Evolutionary conservation across 2,113 vertebrate genomes (phyloP), one percentile per base, ranked within the genome.

Genomic region (Pituophis catenifer): DNA sequence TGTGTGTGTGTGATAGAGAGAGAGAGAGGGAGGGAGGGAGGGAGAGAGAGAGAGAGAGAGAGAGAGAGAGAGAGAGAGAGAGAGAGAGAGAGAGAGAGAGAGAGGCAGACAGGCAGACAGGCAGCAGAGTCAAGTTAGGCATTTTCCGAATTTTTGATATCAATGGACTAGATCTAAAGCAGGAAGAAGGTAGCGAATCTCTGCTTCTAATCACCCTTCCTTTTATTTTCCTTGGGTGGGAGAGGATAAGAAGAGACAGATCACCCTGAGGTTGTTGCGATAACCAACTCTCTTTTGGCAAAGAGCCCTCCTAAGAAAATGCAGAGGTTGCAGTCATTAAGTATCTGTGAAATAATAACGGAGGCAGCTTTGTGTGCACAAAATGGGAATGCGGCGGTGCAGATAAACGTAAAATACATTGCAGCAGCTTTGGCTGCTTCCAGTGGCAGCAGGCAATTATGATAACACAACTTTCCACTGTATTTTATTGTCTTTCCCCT

Each of bases 391-490:
- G 62, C 52, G 65, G 87, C 12, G 93, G 92, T 92, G 92, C 93
- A 94, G 91, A 93, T 21, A 90, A 94, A 94, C 93, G 48, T 92
- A 85, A 95, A 96, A 94, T 92, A 94, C 92, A 94, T 95, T 95
- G 94, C 95, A 95, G 95, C 93, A 17, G 57, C 75, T 94, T 93
- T 92, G 94, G 94, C 96, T 96, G 96, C 62, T 94, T 96, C 95
- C 94, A 94, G 94, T 96, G 95, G 96, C 96, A 96, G 93, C 92
- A 92, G 94, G 95, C 96, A 96, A 97, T 96, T 97, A 97, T 93
- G 94, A 96, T 95, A 94, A 52, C 1, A 0, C 90, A 91, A 90
- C 91, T 94, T 96, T 95, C 91, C 9, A 70, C 24, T 93, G 24
- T 93, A 55, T 96, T 96, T 96, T 91, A 92, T 95, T 75, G 17